Percentiles rank a stretch among this genome's conserved stretches.
phyloP scores from a whole-genome alignment of 1,140 invertebrate species.

The Diachasmimorpha longicaudata region DNA sequence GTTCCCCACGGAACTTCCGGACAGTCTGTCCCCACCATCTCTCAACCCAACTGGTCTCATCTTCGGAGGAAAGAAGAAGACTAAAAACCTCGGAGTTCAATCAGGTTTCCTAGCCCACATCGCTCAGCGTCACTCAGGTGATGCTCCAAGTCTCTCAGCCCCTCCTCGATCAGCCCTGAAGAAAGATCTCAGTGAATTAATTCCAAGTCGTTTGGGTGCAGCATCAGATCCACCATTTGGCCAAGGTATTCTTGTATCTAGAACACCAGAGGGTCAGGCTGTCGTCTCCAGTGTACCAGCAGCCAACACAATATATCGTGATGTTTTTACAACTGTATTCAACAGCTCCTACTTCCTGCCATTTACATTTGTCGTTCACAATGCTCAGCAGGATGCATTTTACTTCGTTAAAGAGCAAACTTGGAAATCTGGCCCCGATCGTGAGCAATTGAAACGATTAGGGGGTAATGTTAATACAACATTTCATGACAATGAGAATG shows the following conservation, averaged over 20 bases:
- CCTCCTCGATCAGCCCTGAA: conserved; percentile 77
- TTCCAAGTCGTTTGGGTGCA: conserved; percentile 74
- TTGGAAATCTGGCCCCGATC: conserved; percentile 86
- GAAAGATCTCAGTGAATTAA: conserved; percentile 74
- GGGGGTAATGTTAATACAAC: conserved; percentile 93
- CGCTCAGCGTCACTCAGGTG: conserved; percentile 74
- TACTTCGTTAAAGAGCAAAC: conserved; percentile 94
- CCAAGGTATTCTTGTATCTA: conserved; percentile 87
- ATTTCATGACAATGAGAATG: conserved; percentile 83
- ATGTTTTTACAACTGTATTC: conserved; percentile 92
- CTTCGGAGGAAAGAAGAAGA: conserved; percentile 65
- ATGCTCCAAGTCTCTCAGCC: conserved; percentile 74
- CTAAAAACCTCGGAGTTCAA: conserved; percentile 67
- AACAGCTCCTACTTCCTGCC: conserved; percentile 89
- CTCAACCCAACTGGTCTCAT: conserved; percentile 66
- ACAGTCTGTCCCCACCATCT: conserved; percentile 67
- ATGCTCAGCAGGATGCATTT: conserved; percentile 88
- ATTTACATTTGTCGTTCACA: conserved; percentile 88
- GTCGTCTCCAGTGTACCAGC: conserved; percentile 85
- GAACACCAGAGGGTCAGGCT: conserved; percentile 77
- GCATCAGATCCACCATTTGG: conserved; percentile 87
- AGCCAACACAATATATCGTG: conserved; percentile 86
- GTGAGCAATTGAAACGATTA: conserved; percentile 84
- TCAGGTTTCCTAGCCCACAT: conserved; percentile 82
- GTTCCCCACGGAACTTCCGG: conserved; percentile 70